A percentile compares a stretch with the other conserved stretches of the same genome.
phyloP scores from a whole-genome alignment of 37 sponge, comb jelly and placozoan species.

The Halisarca cf. caerulea region DNA sequence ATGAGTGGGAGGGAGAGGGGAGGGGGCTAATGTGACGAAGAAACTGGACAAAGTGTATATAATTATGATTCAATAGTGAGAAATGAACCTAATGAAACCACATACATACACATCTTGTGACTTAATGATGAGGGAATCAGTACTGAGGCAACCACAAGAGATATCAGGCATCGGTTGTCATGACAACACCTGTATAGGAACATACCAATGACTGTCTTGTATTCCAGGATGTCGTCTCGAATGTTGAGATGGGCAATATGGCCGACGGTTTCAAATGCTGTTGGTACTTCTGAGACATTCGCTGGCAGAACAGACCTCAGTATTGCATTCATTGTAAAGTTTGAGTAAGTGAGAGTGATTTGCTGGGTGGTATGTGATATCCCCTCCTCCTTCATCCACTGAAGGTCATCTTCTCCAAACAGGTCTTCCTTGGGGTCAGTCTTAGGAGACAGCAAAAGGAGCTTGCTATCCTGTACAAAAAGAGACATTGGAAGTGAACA shows the following conservation, averaged over 20 bases:
- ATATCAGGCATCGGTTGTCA: no score
- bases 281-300: slow-evolving; percentile 54
- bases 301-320: slow-evolving; percentile 69
- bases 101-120: no score
- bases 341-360: slow-evolving; percentile 46
- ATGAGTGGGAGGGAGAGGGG: no score
- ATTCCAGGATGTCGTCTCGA: slow-evolving; percentile 63
- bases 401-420: slow-evolving; percentile 33
- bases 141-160: no score
- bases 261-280: slow-evolving; percentile 87
- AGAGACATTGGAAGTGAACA: neutral
- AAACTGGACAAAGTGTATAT: no score
- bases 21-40: no score
- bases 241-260: slow-evolving; percentile 98
- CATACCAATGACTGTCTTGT: slow-evolving; percentile 90
- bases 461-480: slow-evolving; percentile 26
- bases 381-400: slow-evolving; percentile 53
- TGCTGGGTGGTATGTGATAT: slow-evolving; percentile 36
- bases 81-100: no score
- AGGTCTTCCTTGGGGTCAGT: slow-evolving; percentile 2
- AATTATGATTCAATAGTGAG: no score
- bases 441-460: slow-evolving; percentile 55
- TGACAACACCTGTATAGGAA: neutral
- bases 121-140: no score
- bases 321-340: slow-evolving; percentile 46